A percentile compares a stretch with the other conserved stretches of the same genome.
phyloP scores from a whole-genome alignment of 2,888 invertebrate genomes.

The Cenopis cana region DNA sequence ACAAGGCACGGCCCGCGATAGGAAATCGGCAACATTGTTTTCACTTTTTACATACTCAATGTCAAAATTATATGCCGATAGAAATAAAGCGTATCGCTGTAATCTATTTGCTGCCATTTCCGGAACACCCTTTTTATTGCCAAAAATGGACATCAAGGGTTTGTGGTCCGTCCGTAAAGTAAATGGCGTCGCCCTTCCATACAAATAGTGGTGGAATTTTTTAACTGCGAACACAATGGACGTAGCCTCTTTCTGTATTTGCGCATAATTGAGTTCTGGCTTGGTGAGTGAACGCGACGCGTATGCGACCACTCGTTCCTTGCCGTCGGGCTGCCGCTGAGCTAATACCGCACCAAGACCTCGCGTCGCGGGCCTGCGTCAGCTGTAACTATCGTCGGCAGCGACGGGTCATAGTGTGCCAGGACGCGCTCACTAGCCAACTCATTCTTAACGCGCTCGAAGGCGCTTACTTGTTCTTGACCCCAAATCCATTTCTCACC shows the following conservation, averaged over 20 bases:
- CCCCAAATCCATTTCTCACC: neutral
- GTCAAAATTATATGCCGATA: conserved; percentile 31
- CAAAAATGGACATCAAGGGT: conserved; percentile 38
- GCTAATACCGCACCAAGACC: conserved; percentile 12
- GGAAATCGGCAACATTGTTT: conserved; percentile 3
- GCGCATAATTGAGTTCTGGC: conserved; percentile 4
- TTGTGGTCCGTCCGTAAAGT: conserved; percentile 45
- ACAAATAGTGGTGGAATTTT: conserved; percentile 47
- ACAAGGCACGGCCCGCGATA: neutral
- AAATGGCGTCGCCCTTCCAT: conserved; percentile 44
- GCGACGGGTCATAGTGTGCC: conserved; percentile 37
- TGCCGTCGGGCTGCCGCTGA: conserved; percentile 26
- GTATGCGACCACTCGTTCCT: conserved; percentile 2
- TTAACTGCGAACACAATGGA: conserved; percentile 43
- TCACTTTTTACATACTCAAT: conserved; percentile 11
- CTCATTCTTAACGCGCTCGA: conserved; percentile 27
- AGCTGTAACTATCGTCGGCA: conserved; percentile 9
- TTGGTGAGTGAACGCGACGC: conserved; percentile 13
- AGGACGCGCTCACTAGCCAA: conserved; percentile 26
- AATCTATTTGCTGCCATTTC: conserved; percentile 32
- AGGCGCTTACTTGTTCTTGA: conserved; percentile 18
- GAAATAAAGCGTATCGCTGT: conserved; percentile 38
- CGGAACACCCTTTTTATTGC: conserved; percentile 18
- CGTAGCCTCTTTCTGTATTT: conserved; percentile 13
- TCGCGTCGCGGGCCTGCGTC: neutral